Conservation (phyloP, 2,113 vertebrate species). For the Mugil cephalus region DNA sequence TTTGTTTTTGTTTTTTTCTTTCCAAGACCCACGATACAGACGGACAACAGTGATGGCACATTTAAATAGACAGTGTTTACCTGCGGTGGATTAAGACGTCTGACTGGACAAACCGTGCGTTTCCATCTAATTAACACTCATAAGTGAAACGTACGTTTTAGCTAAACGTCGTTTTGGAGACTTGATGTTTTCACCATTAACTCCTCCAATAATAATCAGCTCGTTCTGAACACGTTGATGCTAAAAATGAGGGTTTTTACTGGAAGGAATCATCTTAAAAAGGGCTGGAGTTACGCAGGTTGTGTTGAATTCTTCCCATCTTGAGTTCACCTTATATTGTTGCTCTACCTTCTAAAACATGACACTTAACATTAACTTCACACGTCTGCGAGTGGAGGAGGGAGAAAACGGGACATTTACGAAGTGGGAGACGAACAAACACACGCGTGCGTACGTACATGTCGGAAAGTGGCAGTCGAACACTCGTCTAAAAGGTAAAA, state of each 20-base stretch:
- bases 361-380: slow-evolving; percentile 33
- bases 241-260: too few species aligned
- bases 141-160: too few species aligned
- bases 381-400: slow-evolving; percentile 11
- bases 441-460: slow-evolving; percentile 16
- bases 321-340: slow-evolving; percentile 23
- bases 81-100: slow-evolving; percentile 30
- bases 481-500: slow-evolving; percentile 62
- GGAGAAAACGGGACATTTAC: slow-evolving; percentile 26
- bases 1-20: neutral
- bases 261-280: too few species aligned
- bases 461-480: slow-evolving; percentile 35
- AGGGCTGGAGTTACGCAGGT: too few species aligned
- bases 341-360: slow-evolving; percentile 47
- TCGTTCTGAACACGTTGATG: too few species aligned
- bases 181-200: too few species aligned
- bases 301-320: neutral
- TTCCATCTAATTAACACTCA: too few species aligned
- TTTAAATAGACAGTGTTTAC: slow-evolving; percentile 55
- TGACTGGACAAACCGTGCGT: too few species aligned
- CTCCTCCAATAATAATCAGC: too few species aligned
- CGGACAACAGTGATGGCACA: slow-evolving; percentile 56
- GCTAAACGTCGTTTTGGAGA: too few species aligned
- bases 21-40: slow-evolving; percentile 41
- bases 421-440: slow-evolving; percentile 31